Evolutionary conservation across 2,113 vertebrate species (phyloP).

Genomic region (Himantopus leucocephalus): DNA sequence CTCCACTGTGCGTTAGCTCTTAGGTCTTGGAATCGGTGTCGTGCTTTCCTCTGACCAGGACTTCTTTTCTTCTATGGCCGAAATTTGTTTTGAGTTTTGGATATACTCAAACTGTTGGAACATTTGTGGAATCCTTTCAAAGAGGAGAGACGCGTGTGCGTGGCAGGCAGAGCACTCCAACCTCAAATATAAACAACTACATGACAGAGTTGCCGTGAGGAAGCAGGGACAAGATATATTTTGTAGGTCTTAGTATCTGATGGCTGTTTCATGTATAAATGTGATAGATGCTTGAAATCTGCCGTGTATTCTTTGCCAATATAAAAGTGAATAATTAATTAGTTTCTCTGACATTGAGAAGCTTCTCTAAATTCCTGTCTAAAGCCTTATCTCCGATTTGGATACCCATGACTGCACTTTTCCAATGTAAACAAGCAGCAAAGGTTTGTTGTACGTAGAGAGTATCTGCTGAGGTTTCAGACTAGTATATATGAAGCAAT

Average conservation of each 20-base stretch:
- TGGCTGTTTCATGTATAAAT: not conserved
- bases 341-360: not conserved
- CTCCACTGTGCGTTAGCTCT: not conserved
- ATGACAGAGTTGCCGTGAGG: not conserved
- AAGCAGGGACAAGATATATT: not conserved
- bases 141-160: not conserved
- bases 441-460: not conserved
- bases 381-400: not conserved
- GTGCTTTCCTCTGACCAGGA: not conserved
- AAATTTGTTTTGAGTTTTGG: not conserved
- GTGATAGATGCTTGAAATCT: not conserved
- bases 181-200: not conserved
- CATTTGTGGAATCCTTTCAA: not conserved
- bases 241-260: rapidly evolving
- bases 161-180: not conserved
- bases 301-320: not conserved
- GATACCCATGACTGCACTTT: not conserved
- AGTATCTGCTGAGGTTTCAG: not conserved
- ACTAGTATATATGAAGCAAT: not conserved
- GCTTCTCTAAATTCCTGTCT: not conserved
- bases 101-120: not conserved
- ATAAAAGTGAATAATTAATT: not conserved
- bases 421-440: not conserved
- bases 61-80: not conserved
- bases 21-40: not conserved